Conservation (phyloP, 2,888 invertebrate species). For the Drosophila cracens region DNA sequence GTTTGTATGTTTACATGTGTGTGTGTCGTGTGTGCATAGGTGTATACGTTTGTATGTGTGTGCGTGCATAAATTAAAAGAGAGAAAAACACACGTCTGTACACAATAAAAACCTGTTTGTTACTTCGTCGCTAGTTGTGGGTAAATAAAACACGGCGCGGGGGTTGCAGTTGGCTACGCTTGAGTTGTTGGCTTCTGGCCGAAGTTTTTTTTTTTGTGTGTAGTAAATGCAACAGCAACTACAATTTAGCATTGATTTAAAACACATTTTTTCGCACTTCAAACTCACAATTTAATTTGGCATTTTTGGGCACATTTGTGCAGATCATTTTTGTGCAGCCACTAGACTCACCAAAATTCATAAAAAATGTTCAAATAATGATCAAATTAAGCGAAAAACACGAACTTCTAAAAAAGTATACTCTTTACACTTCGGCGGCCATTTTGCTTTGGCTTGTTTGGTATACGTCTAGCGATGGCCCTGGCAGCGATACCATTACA, state of each 20-base stretch:
- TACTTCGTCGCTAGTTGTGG: constrained; percentile 65
- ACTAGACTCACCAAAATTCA: constrained; percentile 73
- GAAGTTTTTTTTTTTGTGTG: constrained; percentile 60
- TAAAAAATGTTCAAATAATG: constrained; percentile 74
- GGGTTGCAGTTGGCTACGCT: constrained; percentile 46
- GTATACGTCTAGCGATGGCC: constrained; percentile 51
- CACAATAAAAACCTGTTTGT: constrained; percentile 78
- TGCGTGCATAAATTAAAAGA: constrained; percentile 75
- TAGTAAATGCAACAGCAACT: constrained; percentile 48
- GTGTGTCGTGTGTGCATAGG: constrained; percentile 36
- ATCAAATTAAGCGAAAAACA: constrained; percentile 76
- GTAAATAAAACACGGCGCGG: constrained; percentile 53
- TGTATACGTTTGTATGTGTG: constrained; percentile 39
- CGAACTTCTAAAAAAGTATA: constrained; percentile 70
- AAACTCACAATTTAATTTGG: constrained; percentile 5
- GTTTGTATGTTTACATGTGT: constrained; percentile 54
- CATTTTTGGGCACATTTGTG: constrained; percentile 9
- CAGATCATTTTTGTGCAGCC: neutral
- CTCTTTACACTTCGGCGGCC: constrained; percentile 69
- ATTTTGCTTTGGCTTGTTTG: constrained; percentile 67
- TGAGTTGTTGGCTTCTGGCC: constrained; percentile 50
- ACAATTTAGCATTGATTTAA: constrained; percentile 42
- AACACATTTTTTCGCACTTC: constrained; percentile 24
- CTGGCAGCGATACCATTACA: constrained; percentile 5
- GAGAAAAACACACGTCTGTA: constrained; percentile 72